Conservation (phyloP, 2,888 invertebrate species). For the Herminia tarsipennalis region DNA sequence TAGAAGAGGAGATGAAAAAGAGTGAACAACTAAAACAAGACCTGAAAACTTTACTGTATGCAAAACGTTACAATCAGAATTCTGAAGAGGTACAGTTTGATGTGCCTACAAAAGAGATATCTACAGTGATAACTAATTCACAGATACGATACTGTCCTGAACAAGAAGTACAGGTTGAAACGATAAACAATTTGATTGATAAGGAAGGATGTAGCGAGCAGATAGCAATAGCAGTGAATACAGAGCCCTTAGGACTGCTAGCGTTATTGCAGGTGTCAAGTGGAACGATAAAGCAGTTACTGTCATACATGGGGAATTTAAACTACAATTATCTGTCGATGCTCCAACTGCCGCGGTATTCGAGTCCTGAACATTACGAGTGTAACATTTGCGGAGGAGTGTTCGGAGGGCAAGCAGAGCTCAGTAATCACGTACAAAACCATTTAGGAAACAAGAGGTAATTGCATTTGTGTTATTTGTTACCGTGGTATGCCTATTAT, state of each 20-base stretch:
- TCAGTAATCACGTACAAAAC: conserved; percentile 65
- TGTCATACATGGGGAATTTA: conserved; percentile 63
- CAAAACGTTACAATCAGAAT: conserved; percentile 36
- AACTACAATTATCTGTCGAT: conserved; percentile 56
- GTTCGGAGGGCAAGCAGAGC: conserved; percentile 59
- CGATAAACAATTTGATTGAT: not conserved
- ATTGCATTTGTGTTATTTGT: conserved; percentile 24
- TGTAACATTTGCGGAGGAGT: conserved; percentile 72
- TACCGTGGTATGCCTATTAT: conserved; percentile 4
- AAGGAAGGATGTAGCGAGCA: conserved; percentile 6
- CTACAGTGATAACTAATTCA: conserved; percentile 63
- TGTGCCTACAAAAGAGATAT: conserved; percentile 63
- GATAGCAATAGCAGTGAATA: conserved; percentile 72
- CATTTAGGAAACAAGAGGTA: conserved; percentile 66
- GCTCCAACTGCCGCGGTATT: conserved; percentile 40
- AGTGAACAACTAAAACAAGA: conserved; percentile 56
- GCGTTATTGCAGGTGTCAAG: conserved; percentile 63
- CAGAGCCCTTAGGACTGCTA: conserved; percentile 68
- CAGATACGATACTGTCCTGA: conserved; percentile 15
- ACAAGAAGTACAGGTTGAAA: not conserved
- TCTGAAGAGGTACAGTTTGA: conserved; percentile 56
- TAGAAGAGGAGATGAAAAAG: conserved; percentile 57
- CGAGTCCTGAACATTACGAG: conserved; percentile 44
- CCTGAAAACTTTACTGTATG: conserved; percentile 52
- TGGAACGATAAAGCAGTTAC: conserved; percentile 59